Evolutionary conservation across 1,140 invertebrate species (phyloP).

Genomic region (Drosophila neocordata): DNA sequence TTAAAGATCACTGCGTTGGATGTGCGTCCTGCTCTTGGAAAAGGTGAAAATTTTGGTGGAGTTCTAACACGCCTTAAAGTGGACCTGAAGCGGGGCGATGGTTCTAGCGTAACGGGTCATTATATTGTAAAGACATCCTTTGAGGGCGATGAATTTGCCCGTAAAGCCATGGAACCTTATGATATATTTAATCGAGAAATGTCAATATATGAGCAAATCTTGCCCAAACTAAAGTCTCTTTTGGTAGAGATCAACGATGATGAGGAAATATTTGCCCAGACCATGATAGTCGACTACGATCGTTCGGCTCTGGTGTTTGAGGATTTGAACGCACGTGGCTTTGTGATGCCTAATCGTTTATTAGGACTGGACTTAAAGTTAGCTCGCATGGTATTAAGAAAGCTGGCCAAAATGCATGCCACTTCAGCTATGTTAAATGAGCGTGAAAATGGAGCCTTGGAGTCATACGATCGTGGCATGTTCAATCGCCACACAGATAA

Average conservation of each 20-base stretch:
- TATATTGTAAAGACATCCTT: conserved; percentile 76
- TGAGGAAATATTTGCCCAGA: conserved; percentile 72
- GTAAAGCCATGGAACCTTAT: conserved; percentile 66
- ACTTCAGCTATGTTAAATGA: conserved; percentile 82
- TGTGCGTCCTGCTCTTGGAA: conserved; percentile 64
- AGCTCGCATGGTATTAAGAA: conserved; percentile 83
- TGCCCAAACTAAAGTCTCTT: conserved; percentile 70
- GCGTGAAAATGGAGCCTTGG: conserved; percentile 54
- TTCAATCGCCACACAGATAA: conserved; percentile 74
- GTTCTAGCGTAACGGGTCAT: conserved; percentile 36
- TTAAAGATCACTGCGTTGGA: conserved; percentile 53
- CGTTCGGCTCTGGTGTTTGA: conserved; percentile 73
- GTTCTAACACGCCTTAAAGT: conserved; percentile 61
- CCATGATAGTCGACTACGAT: conserved; percentile 67
- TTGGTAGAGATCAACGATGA: conserved; percentile 58
- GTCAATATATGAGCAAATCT: conserved; percentile 71
- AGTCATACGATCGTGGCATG: conserved; percentile 72
- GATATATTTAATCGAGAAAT: conserved; percentile 81
- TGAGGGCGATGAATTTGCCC: conserved; percentile 67
- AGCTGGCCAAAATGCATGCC: conserved; percentile 86
- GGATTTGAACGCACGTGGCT: conserved; percentile 66
- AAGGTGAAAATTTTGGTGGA: conserved; percentile 79
- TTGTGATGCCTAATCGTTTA: conserved; percentile 84
- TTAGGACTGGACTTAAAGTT: conserved; percentile 84
- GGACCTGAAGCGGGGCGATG: conserved; percentile 44